These are phyloP conservation scores for Balaenoptera acutorostrata DNA, from an alignment of 2,113 vertebrate genomes.

Conservation along the genomic window DNA sequence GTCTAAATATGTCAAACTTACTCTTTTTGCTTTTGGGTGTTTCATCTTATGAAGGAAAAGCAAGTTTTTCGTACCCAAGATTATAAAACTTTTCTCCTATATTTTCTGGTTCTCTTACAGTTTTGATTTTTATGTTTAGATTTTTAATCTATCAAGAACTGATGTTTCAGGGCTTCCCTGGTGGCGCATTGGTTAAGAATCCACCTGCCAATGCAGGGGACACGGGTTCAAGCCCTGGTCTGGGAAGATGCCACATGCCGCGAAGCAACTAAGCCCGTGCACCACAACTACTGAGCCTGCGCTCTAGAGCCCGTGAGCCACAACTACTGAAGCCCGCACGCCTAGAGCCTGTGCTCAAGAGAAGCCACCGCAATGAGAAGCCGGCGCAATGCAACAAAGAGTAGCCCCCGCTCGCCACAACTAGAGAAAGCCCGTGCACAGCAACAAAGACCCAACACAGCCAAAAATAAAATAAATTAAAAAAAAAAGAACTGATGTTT, in stretches of 20 bases:
- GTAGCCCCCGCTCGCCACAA: neutral
- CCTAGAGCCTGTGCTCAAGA: neutral
- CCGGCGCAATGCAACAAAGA: rapidly evolving
- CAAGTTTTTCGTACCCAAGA: neutral
- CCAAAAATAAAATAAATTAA: neutral
- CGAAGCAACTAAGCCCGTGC: neutral
- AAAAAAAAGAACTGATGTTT: neutral
- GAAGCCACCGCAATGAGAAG: neutral
- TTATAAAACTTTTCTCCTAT: neutral
- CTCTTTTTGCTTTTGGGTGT: neutral
- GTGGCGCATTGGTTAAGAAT: neutral
- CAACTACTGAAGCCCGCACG: neutral
- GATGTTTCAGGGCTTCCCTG: neutral
- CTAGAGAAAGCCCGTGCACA: neutral
- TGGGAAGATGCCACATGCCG: neutral
- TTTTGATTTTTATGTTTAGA: neutral
- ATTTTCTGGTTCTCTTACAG: neutral
- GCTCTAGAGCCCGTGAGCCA: neutral
- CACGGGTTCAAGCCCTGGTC: neutral
- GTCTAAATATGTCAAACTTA: neutral
- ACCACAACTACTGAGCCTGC: neutral
- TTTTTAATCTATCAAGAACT: neutral
- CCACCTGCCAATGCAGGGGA: neutral
- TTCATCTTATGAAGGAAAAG: neutral
- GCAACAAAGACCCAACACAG: neutral